A percentile compares a stretch with the other conserved stretches of the same genome.
These are phyloP conservation scores for Parthenolecanium corni DNA, from an alignment of 2,888 invertebrate species.

Conservation along the genomic window DNA sequence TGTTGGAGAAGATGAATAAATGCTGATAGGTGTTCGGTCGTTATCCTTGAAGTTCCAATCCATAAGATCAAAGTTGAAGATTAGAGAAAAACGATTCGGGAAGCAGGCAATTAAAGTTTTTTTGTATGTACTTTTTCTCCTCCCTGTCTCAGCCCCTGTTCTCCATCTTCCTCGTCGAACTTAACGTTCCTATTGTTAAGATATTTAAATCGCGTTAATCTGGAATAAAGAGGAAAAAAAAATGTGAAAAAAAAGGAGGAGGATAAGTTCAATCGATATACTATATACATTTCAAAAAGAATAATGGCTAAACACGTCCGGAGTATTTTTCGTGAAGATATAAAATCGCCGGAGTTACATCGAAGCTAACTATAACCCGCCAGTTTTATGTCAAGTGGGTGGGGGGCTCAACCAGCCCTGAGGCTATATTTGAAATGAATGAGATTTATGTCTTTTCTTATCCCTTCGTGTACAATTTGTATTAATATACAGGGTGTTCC, in stretches of 20 bases:
- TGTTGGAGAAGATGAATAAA: constrained; percentile 2
- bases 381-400: background rate
- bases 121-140: constrained; percentile 5
- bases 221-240: background rate
- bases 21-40: constrained; percentile 1
- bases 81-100: background rate
- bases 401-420: constrained; percentile 1
- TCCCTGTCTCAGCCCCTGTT: no score
- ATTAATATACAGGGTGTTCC: no score
- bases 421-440: background rate
- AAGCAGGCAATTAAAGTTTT: constrained; percentile 17
- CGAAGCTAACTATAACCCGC: background rate
- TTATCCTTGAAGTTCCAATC: constrained; percentile 6
- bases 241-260: no score
- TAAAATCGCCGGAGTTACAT: background rate
- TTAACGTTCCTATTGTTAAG: constrained; percentile 7
- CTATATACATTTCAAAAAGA: background rate
- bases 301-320: background rate
- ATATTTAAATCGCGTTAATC: constrained; percentile 2
- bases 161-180: no score
- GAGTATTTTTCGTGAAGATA: background rate
- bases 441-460: background rate
- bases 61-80: background rate
- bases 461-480: background rate
- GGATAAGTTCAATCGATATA: background rate